phyloP scores from a whole-genome alignment of 2,888 invertebrate genomes.

The Polydrusus pterygomalis region DNA sequence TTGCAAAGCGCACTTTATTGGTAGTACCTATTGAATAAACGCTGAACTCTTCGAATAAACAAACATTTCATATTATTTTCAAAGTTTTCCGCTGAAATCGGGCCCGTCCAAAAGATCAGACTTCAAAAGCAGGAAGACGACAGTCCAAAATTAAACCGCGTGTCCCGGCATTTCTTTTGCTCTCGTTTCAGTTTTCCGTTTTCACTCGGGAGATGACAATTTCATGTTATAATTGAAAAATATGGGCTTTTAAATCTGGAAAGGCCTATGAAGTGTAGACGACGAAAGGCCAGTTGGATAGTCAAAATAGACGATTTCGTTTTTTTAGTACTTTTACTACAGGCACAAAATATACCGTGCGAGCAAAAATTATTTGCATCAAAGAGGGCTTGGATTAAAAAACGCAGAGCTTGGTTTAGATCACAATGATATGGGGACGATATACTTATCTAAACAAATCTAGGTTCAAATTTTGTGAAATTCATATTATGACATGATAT shows the following conservation, averaged over 20 bases:
- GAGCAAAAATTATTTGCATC: too few species aligned
- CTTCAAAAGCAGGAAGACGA: constrained; percentile 50
- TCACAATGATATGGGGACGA: too few species aligned
- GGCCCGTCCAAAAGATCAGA: constrained; percentile 18
- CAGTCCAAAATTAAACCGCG: constrained; percentile 49
- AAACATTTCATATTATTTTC: constrained; percentile 13
- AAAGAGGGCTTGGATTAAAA: too few species aligned
- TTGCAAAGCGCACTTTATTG: too few species aligned
- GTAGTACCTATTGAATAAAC: neutral
- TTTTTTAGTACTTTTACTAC: too few species aligned
- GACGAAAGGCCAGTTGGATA: neutral
- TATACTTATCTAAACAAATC: too few species aligned
- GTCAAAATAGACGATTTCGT: neutral
- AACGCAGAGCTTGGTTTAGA: too few species aligned
- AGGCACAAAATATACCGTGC: too few species aligned
- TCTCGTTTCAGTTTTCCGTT: constrained; percentile 43
- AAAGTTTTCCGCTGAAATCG: neutral
- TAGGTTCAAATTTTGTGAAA: too few species aligned
- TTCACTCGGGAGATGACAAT: constrained; percentile 47
- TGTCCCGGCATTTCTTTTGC: constrained; percentile 45
- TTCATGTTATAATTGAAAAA: constrained; percentile 46
- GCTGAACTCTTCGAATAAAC: neutral
- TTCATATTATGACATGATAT: too few species aligned
- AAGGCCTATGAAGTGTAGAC: neutral
- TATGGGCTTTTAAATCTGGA: constrained; percentile 28